Evolutionary conservation across 1,140 invertebrate genomes (phyloP), one percentile per base, ranked within the genome.

Genomic region (Planococcus citri): DNA sequence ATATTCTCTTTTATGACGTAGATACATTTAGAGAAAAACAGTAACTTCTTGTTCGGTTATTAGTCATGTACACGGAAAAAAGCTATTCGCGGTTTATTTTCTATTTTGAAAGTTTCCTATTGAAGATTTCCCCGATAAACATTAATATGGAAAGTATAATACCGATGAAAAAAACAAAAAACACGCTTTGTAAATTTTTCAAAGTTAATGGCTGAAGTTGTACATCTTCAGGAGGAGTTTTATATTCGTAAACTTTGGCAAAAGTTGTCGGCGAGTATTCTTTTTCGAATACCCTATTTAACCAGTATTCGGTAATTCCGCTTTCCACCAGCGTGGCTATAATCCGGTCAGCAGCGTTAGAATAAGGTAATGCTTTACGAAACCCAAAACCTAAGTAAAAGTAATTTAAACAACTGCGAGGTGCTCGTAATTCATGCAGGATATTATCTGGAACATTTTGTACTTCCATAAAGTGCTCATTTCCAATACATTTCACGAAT

Each of bases 381-480:
- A 72, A 70, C 1, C 69, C 71, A 27, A 72, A 24, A 1, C 61
- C 69, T 27, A 70, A n/a, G 20, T 68, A 69, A 6, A 68, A 70
- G 27, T 68, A 37, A 9, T 21, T 27, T 22, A 70, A 4, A 29
- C 71, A 72, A 21, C n/a, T 8, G 0, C 68, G 37, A 8, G 17
- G 8, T 6, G 71, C 68, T n/a, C 71, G 64, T 25, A 72, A 22
- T 12, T 72, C 57, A 21, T 64, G 68, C 6, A 72, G 24, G 20
- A 70, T n/a, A 2, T 38, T 10, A 9, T 21, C 24, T 12, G 71
- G 69, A 20, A 72, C 41, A 1, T 61, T 2, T 1, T 72, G 61
- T 22, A 27, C 27, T 24, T 72, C 71, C 69, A 70, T 72, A 33
- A 72, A 72, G 14, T 70, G 67, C 14, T 60, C 68, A 1, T 70